A percentile compares a stretch with the other conserved stretches of the same genome.
Evolutionary conservation across 2,888 invertebrate genomes (phyloP).

Genomic region (Apotomis turbidana): DNA sequence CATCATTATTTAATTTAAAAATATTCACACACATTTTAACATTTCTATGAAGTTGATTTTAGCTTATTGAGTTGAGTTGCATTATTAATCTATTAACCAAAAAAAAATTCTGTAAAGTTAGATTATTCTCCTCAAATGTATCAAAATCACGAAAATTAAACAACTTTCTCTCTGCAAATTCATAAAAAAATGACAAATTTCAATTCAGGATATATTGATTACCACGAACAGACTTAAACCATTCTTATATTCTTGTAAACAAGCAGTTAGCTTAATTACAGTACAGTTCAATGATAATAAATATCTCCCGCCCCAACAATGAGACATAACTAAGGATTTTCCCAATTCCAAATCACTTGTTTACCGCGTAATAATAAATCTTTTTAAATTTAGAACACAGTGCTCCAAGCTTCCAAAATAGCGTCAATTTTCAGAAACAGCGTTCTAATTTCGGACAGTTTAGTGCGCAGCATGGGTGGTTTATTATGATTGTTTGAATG

Average conservation of each 20-base stretch:
- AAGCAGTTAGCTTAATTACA: constrained; percentile 3
- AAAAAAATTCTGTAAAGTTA: no score
- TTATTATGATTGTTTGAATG: constrained; percentile 22
- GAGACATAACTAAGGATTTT: constrained; percentile 11
- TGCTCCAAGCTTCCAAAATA: constrained; percentile 8
- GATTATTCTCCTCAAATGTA: no score
- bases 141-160: no score
- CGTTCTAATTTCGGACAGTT: constrained; percentile 23
- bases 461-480: constrained; percentile 39
- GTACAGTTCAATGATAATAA: constrained; percentile 3
- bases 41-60: no score
- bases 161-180: no score
- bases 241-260: background rate
- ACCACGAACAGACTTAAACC: no score
- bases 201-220: no score
- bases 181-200: no score
- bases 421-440: background rate
- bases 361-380: constrained; percentile 39
- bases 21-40: no score
- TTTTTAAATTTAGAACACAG: constrained; percentile 27
- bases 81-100: no score
- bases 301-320: background rate
- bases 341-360: constrained; percentile 39
- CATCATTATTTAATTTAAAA: no score
- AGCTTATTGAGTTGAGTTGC: no score